phyloP scores from a whole-genome alignment of 2,888 invertebrate genomes.

The Anthoptus insignis region DNA sequence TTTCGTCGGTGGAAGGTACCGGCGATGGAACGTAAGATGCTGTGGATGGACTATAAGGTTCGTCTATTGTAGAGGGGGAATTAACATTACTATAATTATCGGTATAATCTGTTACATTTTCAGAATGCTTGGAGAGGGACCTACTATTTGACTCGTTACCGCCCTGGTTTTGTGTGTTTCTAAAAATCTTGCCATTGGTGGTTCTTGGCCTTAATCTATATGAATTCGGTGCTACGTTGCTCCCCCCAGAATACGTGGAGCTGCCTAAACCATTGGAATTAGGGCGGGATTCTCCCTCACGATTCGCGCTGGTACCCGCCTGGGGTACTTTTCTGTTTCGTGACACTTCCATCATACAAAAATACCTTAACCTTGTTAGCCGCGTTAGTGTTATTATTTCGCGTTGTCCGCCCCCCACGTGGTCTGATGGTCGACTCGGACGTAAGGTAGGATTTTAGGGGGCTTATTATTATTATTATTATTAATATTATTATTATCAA shows the following conservation, averaged over 20 bases:
- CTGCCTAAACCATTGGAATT: neutral
- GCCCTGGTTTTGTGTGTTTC: neutral
- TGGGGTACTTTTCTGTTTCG: too few relatives aligned
- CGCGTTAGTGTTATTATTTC: neutral
- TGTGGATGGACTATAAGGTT: neutral
- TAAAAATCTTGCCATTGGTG: neutral
- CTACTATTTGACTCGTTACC: too few relatives aligned
- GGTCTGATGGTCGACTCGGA: neutral
- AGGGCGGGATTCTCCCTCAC: constrained; percentile 1
- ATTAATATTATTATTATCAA: neutral
- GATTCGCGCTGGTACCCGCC: neutral
- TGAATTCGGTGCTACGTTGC: neutral
- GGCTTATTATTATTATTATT: neutral
- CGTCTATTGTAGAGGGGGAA: neutral
- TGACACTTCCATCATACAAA: too few relatives aligned
- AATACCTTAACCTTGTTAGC: too few relatives aligned
- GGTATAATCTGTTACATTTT: neutral
- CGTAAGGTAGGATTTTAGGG: constrained; percentile 1
- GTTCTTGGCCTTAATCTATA: too few relatives aligned
- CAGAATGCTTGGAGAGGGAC: too few relatives aligned
- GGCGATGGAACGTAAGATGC: neutral
- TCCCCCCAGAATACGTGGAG: constrained; percentile 1
- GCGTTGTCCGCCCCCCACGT: neutral
- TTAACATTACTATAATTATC: neutral
- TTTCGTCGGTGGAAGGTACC: neutral